Evolutionary conservation across 2,888 invertebrate genomes (phyloP), one percentile per base, ranked within the genome.

Genomic region (Lasioglossum oenotherae): DNA sequence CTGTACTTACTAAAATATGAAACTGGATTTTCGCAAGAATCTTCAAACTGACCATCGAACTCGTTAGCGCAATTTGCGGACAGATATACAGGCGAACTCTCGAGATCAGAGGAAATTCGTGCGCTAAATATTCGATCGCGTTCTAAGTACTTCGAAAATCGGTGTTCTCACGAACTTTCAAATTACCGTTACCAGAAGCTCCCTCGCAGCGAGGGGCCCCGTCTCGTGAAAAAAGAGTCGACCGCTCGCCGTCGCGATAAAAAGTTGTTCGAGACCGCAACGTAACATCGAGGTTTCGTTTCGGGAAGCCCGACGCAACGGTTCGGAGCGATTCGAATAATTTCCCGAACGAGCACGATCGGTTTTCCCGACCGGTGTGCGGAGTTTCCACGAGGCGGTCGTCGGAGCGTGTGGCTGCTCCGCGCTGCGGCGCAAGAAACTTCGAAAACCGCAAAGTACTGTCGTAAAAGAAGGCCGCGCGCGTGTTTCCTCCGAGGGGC

Each of bases 381-480:
- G 4, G 23, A 69, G 69, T 69, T 69, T 38, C 69, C 69, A 12
- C 38, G 38, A 19, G 35, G 23, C 69, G 69, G 69, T 69, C 38
- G 38, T 69, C 23, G 69, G 71, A n/a, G 41, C n/a, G 71, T 71
- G 69, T 31, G 64, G 31, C 64, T 1, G 60, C 23, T 27, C 60
- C 16, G 31, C n/a, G 80, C 71, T 67, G 84, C 87, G 89, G 85
- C 87, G 87, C 82, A 82, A 89, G 91, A 88, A 92, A 93, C 90
- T 93, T 90, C 87, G 89, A 92, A 93, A 93, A 93, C 93, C 94
- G 87, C 94, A 93, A 94, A 93, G 92, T 93, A 92, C 91, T 90
- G 88, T 91, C 91, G 92, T 93, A 94, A 94, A 94, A 80, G 81
- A 74, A 84, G 80, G 90, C 88, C 88, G 87, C 87, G 89, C 89